Evolutionary conservation across 2,797 vertebrate species (phyloP).

Genomic region (Chromobotia macracanthus): DNA sequence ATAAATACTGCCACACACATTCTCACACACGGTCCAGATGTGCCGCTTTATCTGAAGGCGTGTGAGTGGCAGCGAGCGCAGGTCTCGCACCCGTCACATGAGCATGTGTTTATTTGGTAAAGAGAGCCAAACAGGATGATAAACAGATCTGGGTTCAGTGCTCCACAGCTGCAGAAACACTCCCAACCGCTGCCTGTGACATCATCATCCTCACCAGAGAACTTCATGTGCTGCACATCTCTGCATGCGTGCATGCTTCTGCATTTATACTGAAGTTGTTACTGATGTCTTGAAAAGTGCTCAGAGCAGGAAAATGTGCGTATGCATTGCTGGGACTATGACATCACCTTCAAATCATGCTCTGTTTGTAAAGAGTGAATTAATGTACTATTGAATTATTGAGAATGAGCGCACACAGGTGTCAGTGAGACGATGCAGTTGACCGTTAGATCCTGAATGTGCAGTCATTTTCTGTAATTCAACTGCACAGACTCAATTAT

Average conservation of each 20-base stretch:
- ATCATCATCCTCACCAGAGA: slow-evolving; percentile 51
- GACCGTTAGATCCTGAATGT: too few species aligned
- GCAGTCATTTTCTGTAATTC: too few species aligned
- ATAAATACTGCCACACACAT: not conserved
- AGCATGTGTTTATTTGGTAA: slow-evolving; percentile 55
- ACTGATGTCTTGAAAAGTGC: not conserved
- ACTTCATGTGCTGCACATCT: slow-evolving; percentile 52
- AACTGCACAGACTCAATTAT: too few species aligned
- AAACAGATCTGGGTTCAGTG: not conserved
- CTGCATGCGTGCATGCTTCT: not conserved
- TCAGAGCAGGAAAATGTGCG: too few species aligned
- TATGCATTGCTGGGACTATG: not conserved
- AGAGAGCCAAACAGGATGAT: slow-evolving; percentile 16
- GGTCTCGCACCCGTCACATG: slow-evolving; percentile 41
- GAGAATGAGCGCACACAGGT: not conserved
- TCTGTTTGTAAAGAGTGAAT: too few species aligned
- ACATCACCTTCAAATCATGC: too few species aligned
- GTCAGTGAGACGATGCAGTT: too few species aligned
- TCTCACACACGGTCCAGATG: slow-evolving; percentile 64
- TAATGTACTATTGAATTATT: not conserved
- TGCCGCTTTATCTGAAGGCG: slow-evolving; percentile 34
- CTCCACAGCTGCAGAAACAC: slow-evolving; percentile 35
- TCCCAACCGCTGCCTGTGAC: slow-evolving; percentile 54
- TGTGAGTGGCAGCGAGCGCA: not conserved
- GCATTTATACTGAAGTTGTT: not conserved